A percentile compares a stretch with the other conserved stretches of the same genome.
Evolutionary conservation across 2,888 invertebrate species (phyloP).

Genomic region (Hydraecia micacea): DNA sequence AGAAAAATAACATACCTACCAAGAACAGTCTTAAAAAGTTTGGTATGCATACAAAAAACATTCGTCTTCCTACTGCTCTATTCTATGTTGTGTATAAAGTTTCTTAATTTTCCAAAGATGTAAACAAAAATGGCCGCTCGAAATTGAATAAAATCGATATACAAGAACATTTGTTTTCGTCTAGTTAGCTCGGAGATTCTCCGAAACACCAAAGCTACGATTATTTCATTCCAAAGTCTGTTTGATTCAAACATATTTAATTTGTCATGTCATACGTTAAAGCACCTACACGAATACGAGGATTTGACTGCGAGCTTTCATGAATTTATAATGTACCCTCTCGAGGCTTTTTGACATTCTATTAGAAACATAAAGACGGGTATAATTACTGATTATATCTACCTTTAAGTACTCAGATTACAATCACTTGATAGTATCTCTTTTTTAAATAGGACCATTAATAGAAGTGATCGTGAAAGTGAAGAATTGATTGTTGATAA

Average conservation of each 20-base stretch:
- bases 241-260: slow-evolving; percentile 22
- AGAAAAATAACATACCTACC: no score
- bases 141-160: no score
- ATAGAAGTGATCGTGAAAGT: slow-evolving; percentile 5
- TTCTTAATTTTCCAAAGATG: no score
- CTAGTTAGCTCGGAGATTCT: no score
- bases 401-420: neutral
- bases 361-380: neutral
- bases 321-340: slow-evolving; percentile 29
- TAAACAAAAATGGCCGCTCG: no score
- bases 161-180: no score
- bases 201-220: no score
- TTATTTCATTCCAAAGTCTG: neutral
- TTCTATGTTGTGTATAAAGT: no score
- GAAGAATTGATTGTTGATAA: slow-evolving; percentile 13
- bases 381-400: neutral
- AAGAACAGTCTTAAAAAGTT: no score
- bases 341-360: neutral
- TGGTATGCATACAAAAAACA: no score
- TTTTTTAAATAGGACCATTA: neutral
- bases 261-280: neutral
- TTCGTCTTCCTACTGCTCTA: no score
- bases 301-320: neutral
- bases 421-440: neutral
- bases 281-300: neutral